Evolutionary conservation across 2,888 invertebrate genomes (phyloP).

Genomic region (Mythimna ferrago): DNA sequence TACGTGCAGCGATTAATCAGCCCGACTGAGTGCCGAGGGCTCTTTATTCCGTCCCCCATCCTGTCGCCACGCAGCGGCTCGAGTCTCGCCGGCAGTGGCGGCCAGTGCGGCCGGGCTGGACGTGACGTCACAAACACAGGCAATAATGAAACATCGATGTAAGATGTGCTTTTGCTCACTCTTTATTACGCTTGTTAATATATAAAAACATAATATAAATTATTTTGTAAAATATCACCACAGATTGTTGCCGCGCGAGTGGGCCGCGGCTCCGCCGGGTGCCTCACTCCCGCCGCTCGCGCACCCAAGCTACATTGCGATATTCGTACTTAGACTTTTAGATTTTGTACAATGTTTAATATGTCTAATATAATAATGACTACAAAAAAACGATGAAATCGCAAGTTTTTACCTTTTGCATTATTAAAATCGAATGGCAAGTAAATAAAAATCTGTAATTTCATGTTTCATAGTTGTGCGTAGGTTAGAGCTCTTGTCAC

Average conservation of each 20-base stretch:
- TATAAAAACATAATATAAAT: conserved; percentile 89
- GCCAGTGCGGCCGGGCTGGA: background rate
- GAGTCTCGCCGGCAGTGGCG: too few relatives aligned
- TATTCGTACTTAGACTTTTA: conserved; percentile 1
- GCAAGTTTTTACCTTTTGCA: conserved; percentile 32
- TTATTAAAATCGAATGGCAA: conserved; percentile 30
- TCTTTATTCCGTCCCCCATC: too few relatives aligned
- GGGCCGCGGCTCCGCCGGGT: conserved; percentile 68
- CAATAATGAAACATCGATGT: conserved; percentile 82
- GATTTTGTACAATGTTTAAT: conserved; percentile 26
- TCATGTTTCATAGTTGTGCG: conserved; percentile 37
- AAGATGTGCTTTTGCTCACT: conserved; percentile 90
- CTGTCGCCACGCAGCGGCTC: too few relatives aligned
- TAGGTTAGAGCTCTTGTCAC: conserved; percentile 26
- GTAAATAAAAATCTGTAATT: conserved; percentile 40
- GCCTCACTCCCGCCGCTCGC: conserved; percentile 37
- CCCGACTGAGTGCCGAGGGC: too few relatives aligned
- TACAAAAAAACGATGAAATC: conserved; percentile 45
- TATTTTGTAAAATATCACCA: conserved; percentile 89
- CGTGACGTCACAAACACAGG: conserved; percentile 57
- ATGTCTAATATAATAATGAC: conserved; percentile 11
- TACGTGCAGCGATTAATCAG: too few relatives aligned
- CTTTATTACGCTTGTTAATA: conserved; percentile 90
- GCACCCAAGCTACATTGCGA: conserved; percentile 8
- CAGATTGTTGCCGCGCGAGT: conserved; percentile 76